These are phyloP conservation scores for Himalopsyche tibetana DNA, from an alignment of 2,888 invertebrate genomes.

Conservation along the genomic window DNA sequence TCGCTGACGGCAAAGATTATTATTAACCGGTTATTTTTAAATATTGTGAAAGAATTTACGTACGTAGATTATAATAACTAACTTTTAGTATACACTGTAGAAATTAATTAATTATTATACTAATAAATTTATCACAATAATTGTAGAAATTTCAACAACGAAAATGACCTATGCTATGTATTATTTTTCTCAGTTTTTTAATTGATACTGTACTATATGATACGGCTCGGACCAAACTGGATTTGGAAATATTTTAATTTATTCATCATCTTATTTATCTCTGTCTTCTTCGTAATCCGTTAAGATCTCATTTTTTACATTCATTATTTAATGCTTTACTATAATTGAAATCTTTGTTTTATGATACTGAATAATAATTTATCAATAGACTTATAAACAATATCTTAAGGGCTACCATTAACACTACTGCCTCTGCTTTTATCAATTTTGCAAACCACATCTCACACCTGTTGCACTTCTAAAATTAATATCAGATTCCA, in stretches of 20 bases:
- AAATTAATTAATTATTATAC: constrained; percentile 1
- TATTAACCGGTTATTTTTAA: background rate
- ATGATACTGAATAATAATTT: background rate
- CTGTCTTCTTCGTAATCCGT: background rate
- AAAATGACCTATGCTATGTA: background rate
- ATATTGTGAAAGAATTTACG: constrained; percentile 8
- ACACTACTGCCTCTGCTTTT: too few species aligned
- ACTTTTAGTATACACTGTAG: background rate
- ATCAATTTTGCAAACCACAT: too few species aligned
- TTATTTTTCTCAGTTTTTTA: background rate
- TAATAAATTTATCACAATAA: constrained; percentile 15
- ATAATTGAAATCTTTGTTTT: background rate
- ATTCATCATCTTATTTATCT: background rate
- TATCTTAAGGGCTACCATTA: too few species aligned
- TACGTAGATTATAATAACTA: background rate
- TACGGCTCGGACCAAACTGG: background rate
- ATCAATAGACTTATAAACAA: too few species aligned
- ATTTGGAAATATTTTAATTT: constrained; percentile 17
- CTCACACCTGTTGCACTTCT: too few species aligned
- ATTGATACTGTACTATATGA: background rate
- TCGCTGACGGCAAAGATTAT: background rate
- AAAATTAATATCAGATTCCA: too few species aligned
- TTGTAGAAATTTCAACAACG: constrained; percentile 19
- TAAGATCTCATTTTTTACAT: constrained; percentile 13
- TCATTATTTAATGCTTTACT: too few species aligned